Evolutionary conservation across 2,797 vertebrate species (phyloP).

Genomic region (Tinamus major): DNA sequence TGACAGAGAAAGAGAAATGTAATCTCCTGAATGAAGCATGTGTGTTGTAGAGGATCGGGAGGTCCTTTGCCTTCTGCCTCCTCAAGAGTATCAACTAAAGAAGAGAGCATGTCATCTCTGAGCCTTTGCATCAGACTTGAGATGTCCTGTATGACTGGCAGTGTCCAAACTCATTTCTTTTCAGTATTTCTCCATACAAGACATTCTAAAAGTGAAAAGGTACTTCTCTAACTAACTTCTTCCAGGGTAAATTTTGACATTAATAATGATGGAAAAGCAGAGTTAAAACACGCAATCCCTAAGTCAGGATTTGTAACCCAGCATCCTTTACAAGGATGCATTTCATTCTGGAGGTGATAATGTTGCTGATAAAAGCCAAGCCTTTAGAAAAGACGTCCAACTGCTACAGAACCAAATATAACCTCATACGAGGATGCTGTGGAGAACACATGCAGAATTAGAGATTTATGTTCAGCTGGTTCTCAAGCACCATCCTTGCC

Average conservation of each 20-base stretch:
- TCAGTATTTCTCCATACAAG: not conserved
- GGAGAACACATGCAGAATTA: not conserved
- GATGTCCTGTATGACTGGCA: not conserved
- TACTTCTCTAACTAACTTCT: not conserved
- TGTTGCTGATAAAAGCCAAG: not conserved
- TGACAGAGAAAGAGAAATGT: not conserved
- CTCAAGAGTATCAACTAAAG: not conserved
- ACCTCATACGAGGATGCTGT: not conserved
- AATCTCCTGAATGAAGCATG: not conserved
- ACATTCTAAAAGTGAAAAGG: not conserved
- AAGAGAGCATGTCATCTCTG: accelerated
- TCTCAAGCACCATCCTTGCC: not conserved
- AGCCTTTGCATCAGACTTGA: not conserved
- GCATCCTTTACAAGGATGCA: not conserved
- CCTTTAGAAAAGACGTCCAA: not conserved
- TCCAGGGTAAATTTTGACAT: not conserved
- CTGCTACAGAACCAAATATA: not conserved
- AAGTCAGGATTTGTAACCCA: not conserved
- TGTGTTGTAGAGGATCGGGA: not conserved
- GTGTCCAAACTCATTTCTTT: not conserved
- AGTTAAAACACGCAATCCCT: not conserved
- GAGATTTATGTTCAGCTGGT: not conserved
- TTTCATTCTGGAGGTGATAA: not conserved
- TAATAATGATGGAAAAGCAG: accelerated
- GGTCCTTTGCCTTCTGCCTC: not conserved